Percentiles rank a stretch among this genome's conserved stretches.
Conservation (phyloP, 1,140 invertebrate genomes). For the Drosophila trapezifrons region DNA sequence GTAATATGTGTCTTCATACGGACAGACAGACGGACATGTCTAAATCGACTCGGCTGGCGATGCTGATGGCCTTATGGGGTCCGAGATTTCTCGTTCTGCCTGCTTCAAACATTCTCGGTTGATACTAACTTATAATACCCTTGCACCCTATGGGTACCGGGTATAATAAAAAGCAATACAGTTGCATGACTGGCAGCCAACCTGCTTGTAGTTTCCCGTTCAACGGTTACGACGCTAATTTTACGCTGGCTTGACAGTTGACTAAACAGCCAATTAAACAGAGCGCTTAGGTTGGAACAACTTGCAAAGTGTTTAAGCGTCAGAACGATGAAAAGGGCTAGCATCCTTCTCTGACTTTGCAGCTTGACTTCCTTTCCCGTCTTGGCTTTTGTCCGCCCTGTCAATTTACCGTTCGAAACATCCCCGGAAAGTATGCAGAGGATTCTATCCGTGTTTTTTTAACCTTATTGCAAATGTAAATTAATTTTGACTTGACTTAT, state of each 20-base stretch:
- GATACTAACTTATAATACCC: no score
- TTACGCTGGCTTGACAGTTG: slow-evolving; percentile 71
- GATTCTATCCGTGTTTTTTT: slow-evolving; percentile 26
- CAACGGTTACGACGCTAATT: slow-evolving; percentile 70
- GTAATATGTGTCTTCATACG: no score
- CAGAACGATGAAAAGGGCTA: not conserved
- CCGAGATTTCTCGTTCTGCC: no score
- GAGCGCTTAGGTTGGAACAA: slow-evolving; percentile 14
- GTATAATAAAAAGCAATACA: slow-evolving; percentile 28
- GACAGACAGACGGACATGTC: no score
- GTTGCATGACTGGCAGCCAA: slow-evolving; percentile 61
- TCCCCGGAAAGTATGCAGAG: slow-evolving; percentile 50
- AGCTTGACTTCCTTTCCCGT: slow-evolving; percentile 16
- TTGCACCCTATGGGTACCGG: no score
- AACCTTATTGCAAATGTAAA: slow-evolving; percentile 56
- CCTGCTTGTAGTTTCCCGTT: slow-evolving; percentile 42
- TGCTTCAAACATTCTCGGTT: no score
- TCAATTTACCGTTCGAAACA: slow-evolving; percentile 48
- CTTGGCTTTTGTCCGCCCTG: slow-evolving; percentile 21
- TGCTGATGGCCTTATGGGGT: no score
- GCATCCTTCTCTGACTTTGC: slow-evolving; percentile 25
- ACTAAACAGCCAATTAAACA: slow-evolving; percentile 38
- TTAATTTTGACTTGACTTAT: slow-evolving; percentile 71
- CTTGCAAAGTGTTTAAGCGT: slow-evolving; percentile 20
- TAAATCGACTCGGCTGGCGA: no score